Conservation (phyloP, 2,113 vertebrate species). For the Halichoeres trimaculatus region DNA sequence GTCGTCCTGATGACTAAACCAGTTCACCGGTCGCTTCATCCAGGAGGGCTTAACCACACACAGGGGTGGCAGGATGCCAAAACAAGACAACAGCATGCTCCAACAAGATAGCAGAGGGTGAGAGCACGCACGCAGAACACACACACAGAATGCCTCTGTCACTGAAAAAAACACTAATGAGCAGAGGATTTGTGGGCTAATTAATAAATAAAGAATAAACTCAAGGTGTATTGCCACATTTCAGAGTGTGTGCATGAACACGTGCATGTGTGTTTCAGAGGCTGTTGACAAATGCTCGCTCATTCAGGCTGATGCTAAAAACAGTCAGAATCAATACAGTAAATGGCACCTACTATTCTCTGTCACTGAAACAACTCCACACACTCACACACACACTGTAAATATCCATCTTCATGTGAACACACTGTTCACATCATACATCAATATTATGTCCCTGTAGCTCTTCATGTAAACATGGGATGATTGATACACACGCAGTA, state of each 20-base stretch:
- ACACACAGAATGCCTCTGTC: constrained; percentile 15
- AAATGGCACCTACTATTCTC: neutral
- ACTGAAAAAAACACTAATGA: neutral
- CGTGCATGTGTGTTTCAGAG: neutral
- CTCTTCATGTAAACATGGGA: neutral
- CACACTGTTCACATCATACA: constrained; percentile 10
- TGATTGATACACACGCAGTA: constrained; percentile 4
- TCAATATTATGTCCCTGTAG: constrained; percentile 16
- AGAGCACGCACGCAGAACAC: constrained; percentile 42
- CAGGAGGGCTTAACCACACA: constrained; percentile 42
- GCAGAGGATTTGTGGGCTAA: neutral
- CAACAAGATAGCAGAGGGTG: constrained; percentile 36
- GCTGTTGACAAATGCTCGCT: neutral
- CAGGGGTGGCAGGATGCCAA: constrained; percentile 6
- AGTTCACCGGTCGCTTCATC: constrained; percentile 52
- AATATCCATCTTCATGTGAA: constrained; percentile 31
- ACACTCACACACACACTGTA: constrained; percentile 7
- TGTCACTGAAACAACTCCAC: constrained; percentile 10
- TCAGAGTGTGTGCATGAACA: neutral
- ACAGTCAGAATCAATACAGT: constrained; percentile 23
- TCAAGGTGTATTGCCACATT: neutral
- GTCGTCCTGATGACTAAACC: constrained; percentile 48
- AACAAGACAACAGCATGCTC: constrained; percentile 37
- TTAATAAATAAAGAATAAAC: constrained; percentile 11
- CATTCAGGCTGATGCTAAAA: constrained; percentile 2